phyloP scores from a whole-genome alignment of 2,113 vertebrate genomes.

The Cheilinus undulatus region DNA sequence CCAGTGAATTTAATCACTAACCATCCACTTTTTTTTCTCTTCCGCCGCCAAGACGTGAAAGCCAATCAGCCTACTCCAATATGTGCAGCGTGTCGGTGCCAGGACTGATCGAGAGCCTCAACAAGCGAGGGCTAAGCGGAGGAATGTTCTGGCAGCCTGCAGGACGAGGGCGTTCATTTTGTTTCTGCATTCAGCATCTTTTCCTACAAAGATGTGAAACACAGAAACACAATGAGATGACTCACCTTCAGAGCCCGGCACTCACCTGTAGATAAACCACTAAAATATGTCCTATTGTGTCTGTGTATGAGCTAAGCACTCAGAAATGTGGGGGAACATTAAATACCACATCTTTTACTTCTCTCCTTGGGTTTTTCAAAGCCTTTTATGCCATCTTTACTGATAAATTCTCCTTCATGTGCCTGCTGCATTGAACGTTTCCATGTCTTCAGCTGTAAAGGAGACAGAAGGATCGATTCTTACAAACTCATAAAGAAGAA shows the following conservation, averaged over 20 bases:
- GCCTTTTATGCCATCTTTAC: neutral
- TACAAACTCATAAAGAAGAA: too few relatives aligned
- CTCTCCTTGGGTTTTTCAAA: neutral
- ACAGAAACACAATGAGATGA: conserved; percentile 14
- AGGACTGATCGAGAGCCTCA: conserved; percentile 66
- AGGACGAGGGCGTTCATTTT: conserved; percentile 56
- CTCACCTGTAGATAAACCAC: conserved; percentile 19
- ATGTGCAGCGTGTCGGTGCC: conserved; percentile 68
- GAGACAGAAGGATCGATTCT: too few relatives aligned
- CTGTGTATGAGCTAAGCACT: neutral
- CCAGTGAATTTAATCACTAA: conserved; percentile 82
- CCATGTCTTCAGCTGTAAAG: too few relatives aligned
- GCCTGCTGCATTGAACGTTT: too few relatives aligned
- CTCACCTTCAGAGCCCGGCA: conserved; percentile 14
- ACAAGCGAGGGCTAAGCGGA: conserved; percentile 52
- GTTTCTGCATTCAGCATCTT: conserved; percentile 66
- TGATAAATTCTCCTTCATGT: too few relatives aligned
- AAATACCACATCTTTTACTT: neutral
- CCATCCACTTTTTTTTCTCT: conserved; percentile 61
- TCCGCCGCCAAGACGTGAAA: conserved; percentile 67
- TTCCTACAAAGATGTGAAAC: conserved; percentile 44
- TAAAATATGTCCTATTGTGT: neutral
- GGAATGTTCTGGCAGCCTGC: conserved; percentile 63
- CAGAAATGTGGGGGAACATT: neutral
- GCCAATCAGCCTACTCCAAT: conserved; percentile 80